Conservation (phyloP, 2,113 vertebrate species). For the Epinephelus fuscoguttatus region DNA sequence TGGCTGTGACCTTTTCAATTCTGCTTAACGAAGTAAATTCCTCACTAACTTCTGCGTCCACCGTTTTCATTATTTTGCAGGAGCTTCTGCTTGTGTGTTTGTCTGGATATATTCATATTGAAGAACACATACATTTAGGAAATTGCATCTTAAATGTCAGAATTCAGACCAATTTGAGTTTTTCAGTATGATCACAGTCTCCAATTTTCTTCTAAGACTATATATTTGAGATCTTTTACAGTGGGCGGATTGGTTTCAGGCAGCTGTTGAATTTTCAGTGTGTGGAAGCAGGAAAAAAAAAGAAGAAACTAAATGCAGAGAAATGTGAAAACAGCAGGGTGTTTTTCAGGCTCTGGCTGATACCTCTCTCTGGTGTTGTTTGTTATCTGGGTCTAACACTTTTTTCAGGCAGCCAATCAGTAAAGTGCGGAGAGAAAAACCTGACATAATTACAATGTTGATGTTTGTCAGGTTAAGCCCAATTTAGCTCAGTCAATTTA, state of each 20-base stretch:
- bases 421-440: constrained; percentile 30
- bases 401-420: constrained; percentile 34
- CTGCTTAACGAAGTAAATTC: constrained; percentile 50
- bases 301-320: background rate
- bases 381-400: constrained; percentile 2
- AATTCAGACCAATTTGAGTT: background rate
- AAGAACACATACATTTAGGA: constrained; percentile 2
- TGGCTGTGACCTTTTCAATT: constrained; percentile 70
- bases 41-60: constrained; percentile 22
- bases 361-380: background rate
- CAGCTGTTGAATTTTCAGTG: background rate
- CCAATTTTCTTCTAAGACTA: background rate
- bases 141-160: background rate
- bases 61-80: constrained; percentile 13
- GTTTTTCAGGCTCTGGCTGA: constrained; percentile 12
- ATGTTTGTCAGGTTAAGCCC: constrained; percentile 53
- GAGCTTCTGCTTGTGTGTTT: constrained; percentile 22
- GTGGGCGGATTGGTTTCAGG: background rate
- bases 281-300: constrained; percentile 13
- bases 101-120: constrained; percentile 12
- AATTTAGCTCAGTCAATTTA: constrained; percentile 60
- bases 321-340: background rate
- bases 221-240: background rate
- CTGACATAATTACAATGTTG: constrained; percentile 53
- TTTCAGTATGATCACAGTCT: background rate